phyloP scores from a whole-genome alignment of 1,140 invertebrate genomes.

The Drosophila kurseongensis region DNA sequence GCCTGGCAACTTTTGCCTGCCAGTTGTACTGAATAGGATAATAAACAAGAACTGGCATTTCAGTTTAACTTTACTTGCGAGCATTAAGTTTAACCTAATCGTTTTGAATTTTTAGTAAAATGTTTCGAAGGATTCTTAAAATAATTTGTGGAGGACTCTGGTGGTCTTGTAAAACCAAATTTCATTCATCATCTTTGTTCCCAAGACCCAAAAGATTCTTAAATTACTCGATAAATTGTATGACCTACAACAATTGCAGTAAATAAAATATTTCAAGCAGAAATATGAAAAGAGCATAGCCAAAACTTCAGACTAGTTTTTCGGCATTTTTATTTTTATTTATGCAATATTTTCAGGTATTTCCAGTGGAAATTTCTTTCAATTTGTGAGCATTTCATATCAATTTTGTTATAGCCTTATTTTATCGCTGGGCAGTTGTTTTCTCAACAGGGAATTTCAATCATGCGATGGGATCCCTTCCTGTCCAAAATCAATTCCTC shows the following conservation, averaged over 20 bases:
- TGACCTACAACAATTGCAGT: too few species aligned
- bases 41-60: neutral
- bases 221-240: too few species aligned
- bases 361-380: neutral
- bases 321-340: neutral
- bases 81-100: neutral
- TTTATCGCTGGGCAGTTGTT: slow-evolving; percentile 3
- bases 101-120: too few species aligned
- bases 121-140: neutral
- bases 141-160: too few species aligned
- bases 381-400: slow-evolving; percentile 2
- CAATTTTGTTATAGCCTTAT: neutral
- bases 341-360: neutral
- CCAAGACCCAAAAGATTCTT: too few species aligned
- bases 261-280: neutral
- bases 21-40: neutral
- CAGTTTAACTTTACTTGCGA: neutral
- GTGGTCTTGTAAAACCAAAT: too few species aligned
- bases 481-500: neutral
- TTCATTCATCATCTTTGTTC: too few species aligned
- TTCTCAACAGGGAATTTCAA: slow-evolving; percentile 3
- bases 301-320: neutral
- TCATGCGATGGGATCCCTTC: neutral
- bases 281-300: neutral
- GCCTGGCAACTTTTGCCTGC: slow-evolving; percentile 12